Base-by-base conservation (phyloP, 64 coral and sea anemone species). In the Porites australiensis region DNA sequence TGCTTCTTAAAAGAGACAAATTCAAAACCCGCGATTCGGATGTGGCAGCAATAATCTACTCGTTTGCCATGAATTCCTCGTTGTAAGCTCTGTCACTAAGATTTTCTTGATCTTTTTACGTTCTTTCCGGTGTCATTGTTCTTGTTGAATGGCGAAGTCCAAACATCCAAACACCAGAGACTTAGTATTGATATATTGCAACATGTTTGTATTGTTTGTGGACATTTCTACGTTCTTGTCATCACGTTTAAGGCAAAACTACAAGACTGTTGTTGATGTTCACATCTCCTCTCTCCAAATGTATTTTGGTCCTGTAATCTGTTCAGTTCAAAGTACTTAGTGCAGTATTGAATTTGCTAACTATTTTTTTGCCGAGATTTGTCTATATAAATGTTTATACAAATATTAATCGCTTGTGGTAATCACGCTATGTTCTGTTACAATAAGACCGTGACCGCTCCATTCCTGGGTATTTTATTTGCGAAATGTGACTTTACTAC, bases 81-180 rank as follows among this genome's bases (percentile, higher is more conserved):
- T 61, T 37, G 27, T 37, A 4, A 64, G 23, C 11, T 44, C 63
- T 84, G 50, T 69, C 81, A 51, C 18, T 9, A 37, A 47, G 18
- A 68, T 84, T 84, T 84, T 65, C 46, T 67, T 84, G 44, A 83
- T 84, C 63, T 63, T 50, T 84, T 84, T 52, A 84, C 11, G 61
- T 10, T 50, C 44, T 84, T 84, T 84, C 81, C 81, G 81, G 81
- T 84, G 62, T 84, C 61, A 23, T 68, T 65, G 62, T 84, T 64
- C 22, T 22, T 63, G 37, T 68, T 84, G 81, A 84, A 84, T 84
- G 48, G 61, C 49, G 18, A 21, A 65, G 58, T 44, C 80, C 80
- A 83, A 83, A 67, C 62, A 22, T 49, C 12, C 37, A 50, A 15
- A 64, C 37, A 19, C 62, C 50, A 50, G 63, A 67, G 43, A 49